Base-by-base conservation (phyloP, 1,140 invertebrate species). In the Scaptodrosophila lebanonensis region DNA sequence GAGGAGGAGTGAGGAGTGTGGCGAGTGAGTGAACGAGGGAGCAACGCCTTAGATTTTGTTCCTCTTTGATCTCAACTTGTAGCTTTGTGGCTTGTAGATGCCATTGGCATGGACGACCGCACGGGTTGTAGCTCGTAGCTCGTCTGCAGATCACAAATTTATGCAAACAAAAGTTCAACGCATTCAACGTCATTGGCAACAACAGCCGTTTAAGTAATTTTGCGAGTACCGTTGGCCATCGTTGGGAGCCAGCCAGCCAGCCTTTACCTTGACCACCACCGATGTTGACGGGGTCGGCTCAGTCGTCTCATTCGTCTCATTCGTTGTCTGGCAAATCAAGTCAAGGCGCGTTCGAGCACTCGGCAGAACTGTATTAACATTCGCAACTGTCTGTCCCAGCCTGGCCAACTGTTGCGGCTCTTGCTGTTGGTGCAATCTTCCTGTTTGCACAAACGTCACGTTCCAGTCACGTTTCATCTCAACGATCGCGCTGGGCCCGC, bases 401-500 rank as follows among this genome's bases (percentile, higher is more conserved):
- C 48, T 52, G 44, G 53, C 68, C 66, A 69, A 69, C 66, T 69
- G 66, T 69, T 77, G 69, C 68, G 32, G 30, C 38, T 54, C 42
- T 40, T 50, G 56, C 67, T 71, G 72, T 77, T 75, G 75, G 69
- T 79, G 69, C 65, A 68, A 79, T 82, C 75, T 82, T 82, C 76
- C 75, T 82, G 75, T 82, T 82, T 82, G 75, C 75, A 75, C 75
- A 82, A 76, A 82, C 75, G 75, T 82, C 75, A 82, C 75, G 75
- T 82, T 76, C 66, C 49, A 82, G 75, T 79, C 75, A 82, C 75
- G 75, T 82, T 82, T 82, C 66, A 16, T 13, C 9, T 9, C 35
- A 15, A 8, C 3, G 3, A 3, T 8, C 8, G 22, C 22, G 3
- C 22, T 4, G 8, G 3, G 22, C 22, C 22, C 8, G 22, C 22